These are phyloP conservation scores for Dryocosmus kuriphilus DNA, from an alignment of 2,888 invertebrate genomes.

Conservation along the genomic window DNA sequence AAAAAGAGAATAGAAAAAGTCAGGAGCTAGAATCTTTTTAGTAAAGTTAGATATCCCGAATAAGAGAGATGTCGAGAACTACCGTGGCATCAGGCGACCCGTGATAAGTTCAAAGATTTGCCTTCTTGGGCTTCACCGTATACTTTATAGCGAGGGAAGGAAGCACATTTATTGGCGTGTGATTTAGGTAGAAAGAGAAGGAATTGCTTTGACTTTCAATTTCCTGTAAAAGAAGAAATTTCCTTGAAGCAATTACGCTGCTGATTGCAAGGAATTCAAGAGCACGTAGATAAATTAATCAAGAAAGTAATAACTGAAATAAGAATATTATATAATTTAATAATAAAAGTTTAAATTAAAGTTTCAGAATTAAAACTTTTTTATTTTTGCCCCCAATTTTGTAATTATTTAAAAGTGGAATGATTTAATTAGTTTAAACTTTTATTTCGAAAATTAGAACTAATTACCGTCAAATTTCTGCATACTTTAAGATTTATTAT, in stretches of 20 bases:
- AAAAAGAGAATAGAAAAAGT: slow-evolving; percentile 41
- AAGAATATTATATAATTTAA: neutral
- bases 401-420: no score
- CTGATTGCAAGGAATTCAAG: neutral
- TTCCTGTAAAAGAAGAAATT: neutral
- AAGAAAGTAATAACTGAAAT: neutral
- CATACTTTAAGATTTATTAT: no score
- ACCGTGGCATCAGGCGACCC: slow-evolving; percentile 72
- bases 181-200: slow-evolving; percentile 16
- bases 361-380: neutral
- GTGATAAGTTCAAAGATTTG: slow-evolving; percentile 76
- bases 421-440: no score
- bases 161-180: slow-evolving; percentile 31
- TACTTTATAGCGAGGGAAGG: slow-evolving; percentile 43
- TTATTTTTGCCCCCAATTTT: no score
- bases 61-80: slow-evolving; percentile 50
- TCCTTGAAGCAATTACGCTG: neutral
- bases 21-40: slow-evolving; percentile 48
- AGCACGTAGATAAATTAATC: neutral
- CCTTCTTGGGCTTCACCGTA: slow-evolving; percentile 52
- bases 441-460: no score
- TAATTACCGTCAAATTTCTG: no score
- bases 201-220: neutral
- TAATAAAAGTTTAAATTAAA: no score
- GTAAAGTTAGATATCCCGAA: slow-evolving; percentile 49